phyloP scores from a whole-genome alignment of 1,140 invertebrate genomes.

The Hypsibius dujardini region DNA sequence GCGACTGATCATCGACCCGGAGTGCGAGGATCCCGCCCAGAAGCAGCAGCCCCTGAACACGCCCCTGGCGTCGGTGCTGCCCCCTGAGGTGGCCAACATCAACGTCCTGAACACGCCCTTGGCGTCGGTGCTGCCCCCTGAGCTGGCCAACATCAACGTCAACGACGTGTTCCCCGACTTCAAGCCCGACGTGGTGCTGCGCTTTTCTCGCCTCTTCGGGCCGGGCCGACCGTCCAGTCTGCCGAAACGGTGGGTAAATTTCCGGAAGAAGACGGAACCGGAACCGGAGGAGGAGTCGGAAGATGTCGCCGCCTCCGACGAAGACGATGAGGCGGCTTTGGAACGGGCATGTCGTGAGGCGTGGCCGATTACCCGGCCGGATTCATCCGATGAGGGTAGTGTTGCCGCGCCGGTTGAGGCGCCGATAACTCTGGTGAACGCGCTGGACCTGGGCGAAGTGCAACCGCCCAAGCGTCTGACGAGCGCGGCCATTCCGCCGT shows the following conservation, averaged over 20 bases:
- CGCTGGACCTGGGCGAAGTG: background rate
- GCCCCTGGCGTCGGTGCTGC: background rate
- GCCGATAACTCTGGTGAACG: background rate
- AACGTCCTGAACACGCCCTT: slow-evolving; percentile 53
- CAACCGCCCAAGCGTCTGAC: background rate
- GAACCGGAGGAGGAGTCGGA: slow-evolving; percentile 23
- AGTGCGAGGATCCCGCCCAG: background rate
- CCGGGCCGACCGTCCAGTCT: slow-evolving; percentile 71
- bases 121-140: slow-evolving; percentile 80
- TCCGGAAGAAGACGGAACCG: slow-evolving; percentile 25
- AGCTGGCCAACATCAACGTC: slow-evolving; percentile 72
- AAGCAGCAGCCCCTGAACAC: background rate
- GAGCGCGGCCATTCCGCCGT: slow-evolving; percentile 47
- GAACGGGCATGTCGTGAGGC: background rate
- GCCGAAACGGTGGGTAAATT: slow-evolving; percentile 63
- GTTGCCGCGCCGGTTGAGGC: background rate
- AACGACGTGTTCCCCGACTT: slow-evolving; percentile 82
- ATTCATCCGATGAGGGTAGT: background rate
- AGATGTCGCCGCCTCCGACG: background rate
- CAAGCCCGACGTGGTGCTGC: slow-evolving; percentile 59
- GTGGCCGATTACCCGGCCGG: slow-evolving; percentile 4
- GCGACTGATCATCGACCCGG: background rate
- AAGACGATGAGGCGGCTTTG: slow-evolving; percentile 23
- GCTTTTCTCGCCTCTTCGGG: slow-evolving; percentile 80
- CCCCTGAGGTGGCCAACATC: background rate